Evolutionary conservation across 2,888 invertebrate species (phyloP), one percentile per base, ranked within the genome.

Genomic region (Lacanobia wlatinum): DNA sequence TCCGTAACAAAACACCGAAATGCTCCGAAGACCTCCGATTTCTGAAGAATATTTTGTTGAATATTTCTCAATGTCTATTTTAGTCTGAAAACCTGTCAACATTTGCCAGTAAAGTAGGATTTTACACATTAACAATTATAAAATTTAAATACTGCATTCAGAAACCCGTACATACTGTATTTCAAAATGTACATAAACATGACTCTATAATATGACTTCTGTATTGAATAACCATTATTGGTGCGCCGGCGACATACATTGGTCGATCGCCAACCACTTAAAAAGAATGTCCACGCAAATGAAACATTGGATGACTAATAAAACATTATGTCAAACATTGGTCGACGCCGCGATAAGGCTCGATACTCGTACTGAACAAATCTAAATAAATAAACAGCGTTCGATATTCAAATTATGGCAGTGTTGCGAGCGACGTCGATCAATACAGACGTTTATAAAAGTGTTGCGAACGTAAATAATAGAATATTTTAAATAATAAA

Each of bases 381-480:
- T 63, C 60, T 70, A 66, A 75, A 70, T 60, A 62, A 76, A 73
- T 76, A 73, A 73, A 67, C 62, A 70, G 34, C 63, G 66, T 58
- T 70, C 69, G 61, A 69, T 64, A 66, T 67, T 75, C 56, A 72
- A 67, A 65, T 53, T 40, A 28, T 52, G 48, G 5, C 67, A 80
- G 82, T 80, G 46, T 73, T 82, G 60, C 55, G 70, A 61, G 14
- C 28, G 46, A 58, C 76, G 72, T 69, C 56, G 43, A 52, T n/a
- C 52, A 40, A 62, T 52, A 58, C 61, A 52, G 72, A 85, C 85
- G 84, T 78, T 61, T 60, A 28, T 16, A 12, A 64, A 62, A 77
- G 61, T 65, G 55, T 62, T 63, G 40, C 67, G 53, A 63, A 34
- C 43, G 14, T 56, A 59, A 8, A 55, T 46, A 53, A 28, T 50